Evolutionary conservation across 1,140 invertebrate species (phyloP).

Genomic region (Neotoxoptera formosana): DNA sequence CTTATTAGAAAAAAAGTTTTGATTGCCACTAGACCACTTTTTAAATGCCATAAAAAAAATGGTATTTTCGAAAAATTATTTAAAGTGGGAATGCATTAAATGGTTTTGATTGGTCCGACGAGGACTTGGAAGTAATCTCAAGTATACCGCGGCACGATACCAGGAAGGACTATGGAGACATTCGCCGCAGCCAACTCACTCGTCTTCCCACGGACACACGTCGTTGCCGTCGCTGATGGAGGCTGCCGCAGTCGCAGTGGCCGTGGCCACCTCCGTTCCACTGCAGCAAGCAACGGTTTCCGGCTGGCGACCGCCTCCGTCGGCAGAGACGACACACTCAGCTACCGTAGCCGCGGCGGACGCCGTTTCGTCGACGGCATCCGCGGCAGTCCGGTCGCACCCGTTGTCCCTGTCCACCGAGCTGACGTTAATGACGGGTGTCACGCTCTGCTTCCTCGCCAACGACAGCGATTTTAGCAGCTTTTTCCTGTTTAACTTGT

Average conservation of each 20-base stretch:
- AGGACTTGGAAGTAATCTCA: background rate
- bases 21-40: background rate
- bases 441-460: slow-evolving; percentile 60
- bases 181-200: slow-evolving; percentile 72
- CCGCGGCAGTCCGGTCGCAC: slow-evolving; percentile 61
- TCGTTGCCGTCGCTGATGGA: slow-evolving; percentile 60
- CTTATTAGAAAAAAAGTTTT: background rate
- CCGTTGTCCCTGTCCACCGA: slow-evolving; percentile 71
- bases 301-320: slow-evolving; percentile 63
- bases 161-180: background rate
- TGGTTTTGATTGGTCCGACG: background rate
- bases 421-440: slow-evolving; percentile 77
- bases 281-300: background rate
- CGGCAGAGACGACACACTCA: slow-evolving; percentile 43
- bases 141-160: background rate
- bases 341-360: slow-evolving; percentile 61
- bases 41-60: background rate
- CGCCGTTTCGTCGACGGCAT: slow-evolving; percentile 60
- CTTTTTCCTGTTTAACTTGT: slow-evolving; percentile 23
- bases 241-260: slow-evolving; percentile 60
- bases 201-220: slow-evolving; percentile 88
- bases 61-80: background rate
- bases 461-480: slow-evolving; percentile 46
- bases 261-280: background rate
- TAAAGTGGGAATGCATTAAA: background rate